Evolutionary conservation across 1,140 invertebrate genomes (phyloP), one percentile per base, ranked within the genome.

Genomic region (Ceratosolen fusciceps): DNA sequence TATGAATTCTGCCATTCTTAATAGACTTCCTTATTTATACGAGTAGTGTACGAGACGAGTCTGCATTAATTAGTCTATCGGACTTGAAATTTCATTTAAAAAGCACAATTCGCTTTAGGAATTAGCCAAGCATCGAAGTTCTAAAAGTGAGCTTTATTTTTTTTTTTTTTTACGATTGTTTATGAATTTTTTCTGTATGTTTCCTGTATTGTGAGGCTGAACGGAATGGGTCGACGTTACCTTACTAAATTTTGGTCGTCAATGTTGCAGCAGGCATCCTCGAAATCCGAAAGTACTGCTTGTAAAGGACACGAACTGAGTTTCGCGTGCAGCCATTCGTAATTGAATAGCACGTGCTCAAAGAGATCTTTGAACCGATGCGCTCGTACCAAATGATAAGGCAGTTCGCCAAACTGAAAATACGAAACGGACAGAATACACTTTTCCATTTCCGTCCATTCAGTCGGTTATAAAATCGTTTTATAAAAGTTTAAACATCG

Each of bases 311-410:
- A 99, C 80, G 96, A 97, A 80, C 95, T 96, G 1, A 99, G 90
- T 89, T 99, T 99, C 0, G 98, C 97, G 87, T 99, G 97, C 0
- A 99, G 91, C 97, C 98, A 99, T 82, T 98, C 94, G 87, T 99
- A 99, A 89, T 99, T 99, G 89, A 99, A 99, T 0, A 99, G 92
- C 14, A 99, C 97, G 84, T 98, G 93, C 71, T 96, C 94, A 87
- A 98, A 98, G 0, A 99, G 91, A 90, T 99, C 98, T 78, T 96
- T 95, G 85, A 97, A 98, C 34, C 98, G 93, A 74, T 95, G 93
- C 0, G 98, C 95, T 21, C 98, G 92, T 0, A 99, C 94, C 83
- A 99, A 90, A 86, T 99, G 98, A 88, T 95, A 99, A 0, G 98
- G 98, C 62, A 99, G 89, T 87, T 99, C 98, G 9, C 98, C 97